These are phyloP conservation scores for Raphicerus campestris DNA, from an alignment of 2,113 vertebrate species.

Conservation along the genomic window DNA sequence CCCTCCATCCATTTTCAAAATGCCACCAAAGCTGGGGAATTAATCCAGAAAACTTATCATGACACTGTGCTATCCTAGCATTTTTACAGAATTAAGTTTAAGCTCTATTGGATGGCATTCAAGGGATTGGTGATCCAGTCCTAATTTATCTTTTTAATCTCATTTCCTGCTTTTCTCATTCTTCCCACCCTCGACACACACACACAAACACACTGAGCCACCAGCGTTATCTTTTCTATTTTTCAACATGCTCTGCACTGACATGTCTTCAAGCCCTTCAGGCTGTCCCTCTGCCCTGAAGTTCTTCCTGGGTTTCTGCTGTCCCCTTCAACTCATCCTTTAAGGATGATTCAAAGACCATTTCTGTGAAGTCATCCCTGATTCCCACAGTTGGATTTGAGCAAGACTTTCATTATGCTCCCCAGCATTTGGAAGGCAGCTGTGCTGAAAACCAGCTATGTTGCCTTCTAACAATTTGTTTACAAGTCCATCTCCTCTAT, in stretches of 20 bases:
- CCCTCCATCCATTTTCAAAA: background rate
- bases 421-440: background rate
- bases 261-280: background rate
- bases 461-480: background rate
- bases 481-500: background rate
- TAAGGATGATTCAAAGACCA: background rate
- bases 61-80: background rate
- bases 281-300: background rate
- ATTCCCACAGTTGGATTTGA: background rate
- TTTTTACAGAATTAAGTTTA: background rate
- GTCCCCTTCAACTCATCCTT: background rate
- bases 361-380: background rate
- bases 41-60: background rate
- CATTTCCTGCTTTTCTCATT: background rate
- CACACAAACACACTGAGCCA: background rate
- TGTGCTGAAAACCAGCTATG: background rate
- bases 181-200: accelerated
- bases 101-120: background rate
- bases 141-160: background rate
- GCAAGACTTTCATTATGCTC: background rate
- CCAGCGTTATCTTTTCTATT: background rate
- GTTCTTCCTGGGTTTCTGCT: background rate
- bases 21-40: background rate
- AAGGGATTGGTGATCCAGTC: background rate
- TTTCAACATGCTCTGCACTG: background rate